These are phyloP conservation scores for Turritopsis dohrnii DNA, from an alignment of 30 jellyfish, hydroid and myxozoan genomes.

Conservation along the genomic window DNA sequence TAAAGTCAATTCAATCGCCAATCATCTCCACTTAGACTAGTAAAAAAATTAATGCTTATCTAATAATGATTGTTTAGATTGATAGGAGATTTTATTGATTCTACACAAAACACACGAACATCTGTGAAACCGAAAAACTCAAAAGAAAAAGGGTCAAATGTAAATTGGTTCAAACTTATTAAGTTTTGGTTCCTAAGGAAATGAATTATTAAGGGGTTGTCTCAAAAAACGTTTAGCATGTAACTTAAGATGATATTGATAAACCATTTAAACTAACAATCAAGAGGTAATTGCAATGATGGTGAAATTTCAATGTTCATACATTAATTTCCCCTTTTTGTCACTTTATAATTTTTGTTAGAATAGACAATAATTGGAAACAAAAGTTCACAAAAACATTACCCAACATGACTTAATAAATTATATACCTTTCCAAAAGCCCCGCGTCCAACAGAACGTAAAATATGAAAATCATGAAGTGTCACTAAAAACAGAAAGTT, in stretches of 20 bases:
- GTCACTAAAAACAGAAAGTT: constrained; percentile 41
- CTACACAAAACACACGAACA: too few relatives aligned
- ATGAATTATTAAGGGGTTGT: neutral
- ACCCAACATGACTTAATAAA: neutral
- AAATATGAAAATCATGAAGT: constrained; percentile 68
- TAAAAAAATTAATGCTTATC: too few relatives aligned
- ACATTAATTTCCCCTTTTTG: neutral
- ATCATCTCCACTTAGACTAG: too few relatives aligned
- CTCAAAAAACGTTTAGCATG: neutral
- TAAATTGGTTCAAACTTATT: too few relatives aligned
- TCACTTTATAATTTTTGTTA: neutral
- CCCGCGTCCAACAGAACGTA: constrained; percentile 94
- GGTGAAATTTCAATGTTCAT: neutral
- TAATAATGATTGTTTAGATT: too few relatives aligned
- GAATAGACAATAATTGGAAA: neutral
- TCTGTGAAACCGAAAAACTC: too few relatives aligned
- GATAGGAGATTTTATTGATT: too few relatives aligned
- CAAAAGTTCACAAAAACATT: neutral
- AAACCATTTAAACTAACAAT: neutral
- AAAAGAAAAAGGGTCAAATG: too few relatives aligned
- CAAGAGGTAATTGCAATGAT: neutral
- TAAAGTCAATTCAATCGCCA: too few relatives aligned
- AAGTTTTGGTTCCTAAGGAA: neutral
- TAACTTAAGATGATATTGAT: neutral
- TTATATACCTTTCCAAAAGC: constrained; percentile 88